phyloP scores from a whole-genome alignment of 2,797 vertebrate species.

The Siniperca scherzeri region DNA sequence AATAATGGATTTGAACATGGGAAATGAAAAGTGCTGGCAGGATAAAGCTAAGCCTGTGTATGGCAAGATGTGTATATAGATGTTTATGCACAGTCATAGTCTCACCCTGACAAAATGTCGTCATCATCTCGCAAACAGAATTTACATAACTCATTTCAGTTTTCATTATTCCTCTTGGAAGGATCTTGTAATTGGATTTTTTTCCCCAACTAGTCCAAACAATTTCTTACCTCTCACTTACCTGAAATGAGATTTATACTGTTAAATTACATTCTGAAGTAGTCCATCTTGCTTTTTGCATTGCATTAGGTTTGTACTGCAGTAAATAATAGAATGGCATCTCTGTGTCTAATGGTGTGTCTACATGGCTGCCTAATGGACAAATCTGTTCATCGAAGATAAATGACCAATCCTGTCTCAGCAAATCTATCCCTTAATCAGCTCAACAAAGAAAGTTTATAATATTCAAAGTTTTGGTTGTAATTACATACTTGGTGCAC shows the following conservation, averaged over 20 bases:
- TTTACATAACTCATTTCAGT: slow-evolving; percentile 79
- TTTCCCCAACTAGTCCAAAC: slow-evolving; percentile 62
- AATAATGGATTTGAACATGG: slow-evolving; percentile 63
- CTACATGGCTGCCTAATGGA: slow-evolving; percentile 60
- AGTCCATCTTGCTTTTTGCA: slow-evolving; percentile 57
- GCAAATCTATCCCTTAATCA: slow-evolving; percentile 52
- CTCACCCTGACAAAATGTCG: slow-evolving; percentile 50
- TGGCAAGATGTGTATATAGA: slow-evolving; percentile 37
- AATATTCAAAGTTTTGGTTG: slow-evolving; percentile 13
- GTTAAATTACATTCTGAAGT: slow-evolving; percentile 74
- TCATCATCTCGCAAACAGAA: slow-evolving; percentile 68
- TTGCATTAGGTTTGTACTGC: slow-evolving; percentile 57
- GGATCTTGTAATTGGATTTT: slow-evolving; percentile 75
- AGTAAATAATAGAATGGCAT: slow-evolving; percentile 64
- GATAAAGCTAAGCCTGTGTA: slow-evolving; percentile 36
- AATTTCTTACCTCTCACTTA: slow-evolving; percentile 67
- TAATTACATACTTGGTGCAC: slow-evolving; percentile 1
- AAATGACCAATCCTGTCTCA: slow-evolving; percentile 52
- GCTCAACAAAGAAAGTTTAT: slow-evolving; percentile 30
- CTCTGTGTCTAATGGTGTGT: slow-evolving; percentile 57
- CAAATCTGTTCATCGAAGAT: slow-evolving; percentile 61
- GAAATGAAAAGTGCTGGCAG: slow-evolving; percentile 56
- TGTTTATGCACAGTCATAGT: slow-evolving; percentile 69
- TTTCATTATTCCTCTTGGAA: slow-evolving; percentile 76
- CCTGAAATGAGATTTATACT: slow-evolving; percentile 74